Evolutionary conservation across 1,140 invertebrate species (phyloP).

Genomic region (Antheraea mylitta): DNA sequence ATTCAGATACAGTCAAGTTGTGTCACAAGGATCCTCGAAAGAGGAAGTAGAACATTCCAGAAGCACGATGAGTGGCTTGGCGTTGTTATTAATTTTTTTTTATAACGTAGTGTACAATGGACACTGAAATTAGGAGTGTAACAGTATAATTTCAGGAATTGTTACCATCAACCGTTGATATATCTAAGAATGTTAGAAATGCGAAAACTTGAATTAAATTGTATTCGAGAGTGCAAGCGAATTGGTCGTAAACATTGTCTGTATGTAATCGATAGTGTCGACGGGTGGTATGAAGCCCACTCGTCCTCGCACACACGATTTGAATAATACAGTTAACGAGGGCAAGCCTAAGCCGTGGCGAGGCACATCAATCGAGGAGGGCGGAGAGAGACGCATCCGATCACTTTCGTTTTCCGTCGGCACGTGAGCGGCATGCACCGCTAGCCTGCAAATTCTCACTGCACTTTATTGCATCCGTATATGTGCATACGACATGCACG

Average conservation of each 20-base stretch:
- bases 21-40: no score
- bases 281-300: conserved; percentile 13
- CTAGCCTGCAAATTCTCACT: conserved; percentile 66
- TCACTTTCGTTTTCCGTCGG: conserved; percentile 71
- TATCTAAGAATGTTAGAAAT: neutral
- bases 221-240: conserved; percentile 62
- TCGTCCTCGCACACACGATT: conserved; percentile 51
- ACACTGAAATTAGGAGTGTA: no score
- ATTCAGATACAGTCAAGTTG: no score
- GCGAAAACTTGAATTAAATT: conserved; percentile 40
- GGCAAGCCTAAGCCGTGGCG: conserved; percentile 51
- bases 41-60: no score
- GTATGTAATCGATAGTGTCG: conserved; percentile 48
- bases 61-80: no score
- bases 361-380: conserved; percentile 58
- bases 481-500: conserved; percentile 70
- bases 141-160: no score
- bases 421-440: conserved; percentile 68
- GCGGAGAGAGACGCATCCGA: conserved; percentile 60
- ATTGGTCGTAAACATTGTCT: conserved; percentile 32
- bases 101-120: no score
- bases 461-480: conserved; percentile 71
- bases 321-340: conserved; percentile 72
- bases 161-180: neutral
- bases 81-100: no score